Evolutionary conservation across 1,140 invertebrate genomes (phyloP), one percentile per base, ranked within the genome.

Genomic region (Lordiphosa mommai): DNA sequence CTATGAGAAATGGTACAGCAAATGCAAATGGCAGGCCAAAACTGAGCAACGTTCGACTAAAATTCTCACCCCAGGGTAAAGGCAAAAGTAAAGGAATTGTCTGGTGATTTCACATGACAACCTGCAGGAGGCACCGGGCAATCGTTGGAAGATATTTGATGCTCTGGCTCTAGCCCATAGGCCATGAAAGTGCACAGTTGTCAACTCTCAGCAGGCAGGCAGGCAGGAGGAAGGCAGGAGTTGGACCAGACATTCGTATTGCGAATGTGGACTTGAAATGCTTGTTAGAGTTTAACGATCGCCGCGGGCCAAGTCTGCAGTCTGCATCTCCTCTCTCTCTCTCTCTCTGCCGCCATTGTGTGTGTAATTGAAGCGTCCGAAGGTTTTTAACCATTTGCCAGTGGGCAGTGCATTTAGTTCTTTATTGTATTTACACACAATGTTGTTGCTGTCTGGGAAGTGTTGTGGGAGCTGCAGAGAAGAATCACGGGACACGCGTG

Each of bases 121-220:
- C 57, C 68, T 67, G 73, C 73, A 70, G 65, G 65, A 73, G 63
- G 63, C 68, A 50, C 36, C 33, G 9, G 13, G 46, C 46, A 53
- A 43, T 43, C 36, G 40, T 20, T 27, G 23, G 27, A 74, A 74
- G 65, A 74, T 61, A 73, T 74, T 69, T 59, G 53, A 63, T 61
- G 34, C 33, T 34, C 23, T 29, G 51, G 17, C 50, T 73, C 37
- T 59, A 44, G 73, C 73, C 73, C 74, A 43, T 58, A 66, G 74
- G 74, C 74, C 74, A 80, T 65, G 74, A 53, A 61, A 80, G 70
- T 74, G 76, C 74, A 80, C 60, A 80, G 76, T 82, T 80, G 76
- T 82, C 74, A 74, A 82, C 73, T 69, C 61, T 51, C 61, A 59
- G 53, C 52, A 27, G 61, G 50, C 47, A 48, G 27, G 9, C 13